Base-by-base conservation (phyloP, 1,140 invertebrate genomes). In the Musca domestica region DNA sequence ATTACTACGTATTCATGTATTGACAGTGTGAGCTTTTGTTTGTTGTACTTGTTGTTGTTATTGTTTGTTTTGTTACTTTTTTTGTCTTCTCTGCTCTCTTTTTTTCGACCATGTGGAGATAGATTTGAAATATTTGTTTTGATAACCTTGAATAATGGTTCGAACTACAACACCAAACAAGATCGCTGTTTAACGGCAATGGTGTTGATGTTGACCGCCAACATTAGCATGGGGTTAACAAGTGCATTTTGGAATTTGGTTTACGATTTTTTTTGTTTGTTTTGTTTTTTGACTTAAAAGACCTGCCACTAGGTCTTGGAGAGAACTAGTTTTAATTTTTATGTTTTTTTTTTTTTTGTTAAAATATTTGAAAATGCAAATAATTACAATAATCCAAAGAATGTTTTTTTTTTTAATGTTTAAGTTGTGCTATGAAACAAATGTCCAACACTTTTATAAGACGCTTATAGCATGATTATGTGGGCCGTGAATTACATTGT, bases 381-480 rank as follows among this genome's bases (percentile, higher is more conserved):
- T 66, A 34, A 30, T 25, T 61, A 61, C 23, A 67, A 41, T 48
- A 46, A 67, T 54, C 17, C 41, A 46, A 67, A 52, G 49, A 41
- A 64, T 69, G 49, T 64, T 34, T 66, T 22, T 48, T 51, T 23
- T 15, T n/a, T n/a, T n/a, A n/a, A n/a, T n/a, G n/a, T n/a, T n/a
- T n/a, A n/a, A n/a, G 20, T 30, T 48, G 14, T 61, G n/a, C n/a
- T n/a, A n/a, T 47, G 69, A 68, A 71, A 69, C 58, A 70, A 52
- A 48, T 65, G 54, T 66, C 49, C 69, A 51, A 70, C 49, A 63
- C 67, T 66, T 66, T 67, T 66, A 66, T 15, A 56, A 56, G 23
- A 14, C 52, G 52, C 52, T 51, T 51, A 56, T 20, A 56, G 17
- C 27, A 23, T 23, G 52, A 27, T 56, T 15, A 25, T n/a, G 22